phyloP scores from a whole-genome alignment of 2,113 vertebrate genomes.

The Proterorhinus semilunaris region DNA sequence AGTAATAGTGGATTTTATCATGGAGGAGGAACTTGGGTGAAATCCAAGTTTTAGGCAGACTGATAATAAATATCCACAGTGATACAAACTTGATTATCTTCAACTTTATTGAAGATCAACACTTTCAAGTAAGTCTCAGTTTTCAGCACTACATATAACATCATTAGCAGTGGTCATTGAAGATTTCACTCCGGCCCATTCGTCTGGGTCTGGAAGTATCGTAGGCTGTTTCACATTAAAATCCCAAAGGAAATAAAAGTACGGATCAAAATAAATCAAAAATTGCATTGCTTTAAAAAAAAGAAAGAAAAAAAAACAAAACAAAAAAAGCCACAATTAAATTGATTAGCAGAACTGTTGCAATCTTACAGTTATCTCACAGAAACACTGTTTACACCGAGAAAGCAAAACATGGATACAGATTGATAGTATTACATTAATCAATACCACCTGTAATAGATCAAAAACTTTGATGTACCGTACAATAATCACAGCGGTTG shows the following conservation, averaged over 20 bases:
- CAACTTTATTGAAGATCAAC: conserved; percentile 77
- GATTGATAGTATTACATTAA: conserved; percentile 16
- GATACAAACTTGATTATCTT: conserved; percentile 39
- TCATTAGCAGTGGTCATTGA: conserved; percentile 70
- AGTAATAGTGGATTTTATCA: too few species aligned
- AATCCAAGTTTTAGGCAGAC: neutral
- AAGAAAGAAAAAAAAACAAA: conserved; percentile 45
- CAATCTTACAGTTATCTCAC: conserved; percentile 2
- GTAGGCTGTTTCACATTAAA: conserved; percentile 69
- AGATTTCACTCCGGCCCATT: conserved; percentile 37
- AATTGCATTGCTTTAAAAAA: conserved; percentile 64
- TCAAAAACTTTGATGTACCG: neutral
- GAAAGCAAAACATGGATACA: conserved; percentile 9
- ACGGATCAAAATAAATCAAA: conserved; percentile 26
- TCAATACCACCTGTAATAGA: conserved; percentile 8
- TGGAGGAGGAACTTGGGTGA: too few species aligned
- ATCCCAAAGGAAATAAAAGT: conserved; percentile 44
- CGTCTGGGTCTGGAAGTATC: conserved; percentile 37
- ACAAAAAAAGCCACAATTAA: conserved; percentile 25
- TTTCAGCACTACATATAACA: conserved; percentile 63
- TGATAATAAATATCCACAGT: conserved; percentile 1
- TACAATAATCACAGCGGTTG: neutral
- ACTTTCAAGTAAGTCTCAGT: conserved; percentile 75
- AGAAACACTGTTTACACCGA: neutral
- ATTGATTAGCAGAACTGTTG: conserved; percentile 25